Conservation (phyloP, 1,140 invertebrate species). For the Habropoda laboriosa region DNA sequence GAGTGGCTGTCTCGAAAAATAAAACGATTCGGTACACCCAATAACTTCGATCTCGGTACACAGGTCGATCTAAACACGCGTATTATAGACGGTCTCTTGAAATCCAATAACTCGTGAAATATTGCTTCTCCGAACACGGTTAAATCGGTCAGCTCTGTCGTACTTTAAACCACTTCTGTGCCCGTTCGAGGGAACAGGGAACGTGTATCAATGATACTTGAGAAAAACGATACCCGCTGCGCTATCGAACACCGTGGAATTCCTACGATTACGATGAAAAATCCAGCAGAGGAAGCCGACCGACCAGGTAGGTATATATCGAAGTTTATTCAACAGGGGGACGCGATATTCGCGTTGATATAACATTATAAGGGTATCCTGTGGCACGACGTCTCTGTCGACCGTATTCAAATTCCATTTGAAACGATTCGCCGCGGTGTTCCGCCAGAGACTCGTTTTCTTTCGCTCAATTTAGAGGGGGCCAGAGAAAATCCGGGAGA, state of each 20-base stretch:
- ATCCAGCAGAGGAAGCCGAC: background rate
- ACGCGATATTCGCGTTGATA: background rate
- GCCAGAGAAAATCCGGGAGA: background rate
- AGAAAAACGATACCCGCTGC: background rate
- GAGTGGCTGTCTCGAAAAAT: background rate
- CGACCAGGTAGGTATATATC: background rate
- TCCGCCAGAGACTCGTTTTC: background rate
- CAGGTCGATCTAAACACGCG: background rate
- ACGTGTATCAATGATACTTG: constrained; percentile 6
- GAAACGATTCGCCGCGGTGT: background rate
- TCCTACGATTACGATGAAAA: background rate
- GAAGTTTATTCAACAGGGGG: background rate
- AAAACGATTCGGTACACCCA: background rate
- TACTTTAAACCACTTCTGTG: constrained; percentile 23
- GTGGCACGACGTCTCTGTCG: background rate
- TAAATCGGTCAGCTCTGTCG: constrained; percentile 33
- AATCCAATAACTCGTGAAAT: constrained; percentile 43
- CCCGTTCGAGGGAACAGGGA: background rate
- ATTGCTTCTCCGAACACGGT: constrained; percentile 43
- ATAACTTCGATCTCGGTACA: background rate
- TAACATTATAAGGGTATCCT: background rate
- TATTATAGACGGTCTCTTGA: constrained; percentile 19
- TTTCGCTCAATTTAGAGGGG: background rate
- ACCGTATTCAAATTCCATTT: constrained; percentile 9
- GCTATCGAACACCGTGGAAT: background rate